Percentiles rank a stretch among this genome's conserved stretches.
These are phyloP conservation scores for Arremon brunneinucha DNA, from an alignment of 2,797 vertebrate genomes.

Conservation along the genomic window DNA sequence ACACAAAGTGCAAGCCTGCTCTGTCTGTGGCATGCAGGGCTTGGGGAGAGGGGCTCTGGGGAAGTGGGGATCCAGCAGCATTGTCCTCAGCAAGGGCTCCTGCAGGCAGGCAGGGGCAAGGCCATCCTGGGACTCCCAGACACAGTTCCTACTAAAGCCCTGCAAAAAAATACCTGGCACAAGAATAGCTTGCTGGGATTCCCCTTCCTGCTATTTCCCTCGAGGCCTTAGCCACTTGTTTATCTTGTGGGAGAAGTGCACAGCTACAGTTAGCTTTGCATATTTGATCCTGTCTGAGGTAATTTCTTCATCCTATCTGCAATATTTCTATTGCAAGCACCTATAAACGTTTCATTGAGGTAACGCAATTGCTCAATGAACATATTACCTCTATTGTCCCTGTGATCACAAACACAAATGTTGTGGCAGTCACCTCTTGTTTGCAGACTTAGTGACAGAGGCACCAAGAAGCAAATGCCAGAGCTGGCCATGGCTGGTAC, in stretches of 20 bases:
- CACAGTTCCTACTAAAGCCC: not conserved
- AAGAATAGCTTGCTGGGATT: not conserved
- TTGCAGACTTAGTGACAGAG: not conserved
- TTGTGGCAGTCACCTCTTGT: not conserved
- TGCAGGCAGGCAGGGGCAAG: fast-evolving
- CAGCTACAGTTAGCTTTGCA: slow-evolving; percentile 10
- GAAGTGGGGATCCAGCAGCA: fast-evolving
- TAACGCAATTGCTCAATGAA: not conserved
- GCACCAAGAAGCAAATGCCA: not conserved
- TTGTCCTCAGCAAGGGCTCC: not conserved
- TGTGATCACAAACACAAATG: not conserved
- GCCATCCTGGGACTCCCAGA: not conserved
- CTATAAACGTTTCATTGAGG: slow-evolving; percentile 8
- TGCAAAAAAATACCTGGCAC: not conserved
- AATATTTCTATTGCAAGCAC: not conserved
- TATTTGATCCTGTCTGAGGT: slow-evolving; percentile 65
- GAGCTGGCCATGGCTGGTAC: not conserved
- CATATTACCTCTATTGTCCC: not conserved
- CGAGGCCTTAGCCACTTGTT: not conserved
- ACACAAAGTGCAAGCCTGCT: not conserved
- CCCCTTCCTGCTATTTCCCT: not conserved
- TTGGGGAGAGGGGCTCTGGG: not conserved
- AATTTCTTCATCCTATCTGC: slow-evolving; percentile 27
- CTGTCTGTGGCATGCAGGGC: fast-evolving
- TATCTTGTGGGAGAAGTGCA: slow-evolving; percentile 51